Percentiles rank a stretch among this genome's conserved stretches.
Conservation (phyloP, 1,140 invertebrate genomes). For the Uloborus diversus region DNA sequence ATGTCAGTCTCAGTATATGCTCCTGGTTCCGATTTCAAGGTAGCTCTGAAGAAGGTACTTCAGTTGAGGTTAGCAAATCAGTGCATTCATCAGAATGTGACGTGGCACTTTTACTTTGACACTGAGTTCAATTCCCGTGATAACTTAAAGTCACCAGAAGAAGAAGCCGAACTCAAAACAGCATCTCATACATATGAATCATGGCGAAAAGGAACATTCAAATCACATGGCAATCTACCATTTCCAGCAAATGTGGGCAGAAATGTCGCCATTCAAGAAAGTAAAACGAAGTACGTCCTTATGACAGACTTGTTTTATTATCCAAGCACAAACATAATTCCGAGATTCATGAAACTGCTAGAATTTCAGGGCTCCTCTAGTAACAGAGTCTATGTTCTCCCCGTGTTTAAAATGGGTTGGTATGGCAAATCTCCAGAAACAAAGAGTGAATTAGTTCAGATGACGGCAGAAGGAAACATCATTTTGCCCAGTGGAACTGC, state of each 20-base stretch:
- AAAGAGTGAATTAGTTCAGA: conserved; percentile 74
- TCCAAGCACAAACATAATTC: conserved; percentile 59
- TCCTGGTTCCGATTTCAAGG: conserved; percentile 75
- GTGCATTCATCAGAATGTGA: conserved; percentile 58
- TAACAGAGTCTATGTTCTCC: conserved; percentile 75
- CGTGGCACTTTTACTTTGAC: conserved; percentile 61
- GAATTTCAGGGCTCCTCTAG: background rate
- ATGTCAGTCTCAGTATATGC: conserved; percentile 80
- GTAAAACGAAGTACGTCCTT: conserved; percentile 60
- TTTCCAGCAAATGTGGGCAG: conserved; percentile 63
- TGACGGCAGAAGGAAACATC: conserved; percentile 69
- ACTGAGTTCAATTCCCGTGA: background rate
- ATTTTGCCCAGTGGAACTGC: conserved; percentile 87
- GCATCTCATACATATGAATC: background rate
- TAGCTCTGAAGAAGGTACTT: conserved; percentile 72
- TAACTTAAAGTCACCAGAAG: conserved; percentile 30
- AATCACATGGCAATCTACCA: conserved; percentile 56
- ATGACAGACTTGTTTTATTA: conserved; percentile 62
- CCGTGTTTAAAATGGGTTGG: conserved; percentile 80
- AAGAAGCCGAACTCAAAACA: conserved; percentile 16
- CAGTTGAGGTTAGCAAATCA: conserved; percentile 68
- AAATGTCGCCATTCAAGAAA: conserved; percentile 60
- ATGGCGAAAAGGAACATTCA: conserved; percentile 27
- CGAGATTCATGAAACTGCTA: conserved; percentile 45
- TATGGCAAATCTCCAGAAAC: conserved; percentile 75